These are phyloP conservation scores for Actenoides lindsayi DNA, from an alignment of 2,113 vertebrate genomes.

Conservation along the genomic window DNA sequence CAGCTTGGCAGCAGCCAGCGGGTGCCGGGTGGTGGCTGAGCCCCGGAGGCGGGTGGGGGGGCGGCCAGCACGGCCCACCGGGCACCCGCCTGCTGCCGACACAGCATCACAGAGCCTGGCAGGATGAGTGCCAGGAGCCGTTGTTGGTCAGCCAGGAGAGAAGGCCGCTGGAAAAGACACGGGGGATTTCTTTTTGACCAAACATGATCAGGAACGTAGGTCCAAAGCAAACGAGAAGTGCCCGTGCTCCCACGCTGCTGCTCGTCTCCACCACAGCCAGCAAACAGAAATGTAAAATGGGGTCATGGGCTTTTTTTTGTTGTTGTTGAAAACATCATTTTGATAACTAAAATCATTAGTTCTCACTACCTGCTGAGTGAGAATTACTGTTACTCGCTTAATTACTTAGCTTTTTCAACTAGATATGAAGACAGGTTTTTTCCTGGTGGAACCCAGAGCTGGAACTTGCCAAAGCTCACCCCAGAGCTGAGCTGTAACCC, in stretches of 20 bases:
- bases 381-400: not conserved
- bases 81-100: not conserved
- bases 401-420: not conserved
- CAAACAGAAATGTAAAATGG: not conserved
- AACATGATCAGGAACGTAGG: not conserved
- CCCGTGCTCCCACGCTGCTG: not conserved
- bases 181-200: not conserved
- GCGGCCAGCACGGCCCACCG: not conserved
- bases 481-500: not conserved
- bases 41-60: not conserved
- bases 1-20: not conserved
- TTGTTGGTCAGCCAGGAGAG: fast-evolving
- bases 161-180: not conserved
- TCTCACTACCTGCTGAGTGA: not conserved
- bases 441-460: not conserved
- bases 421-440: not conserved
- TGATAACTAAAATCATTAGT: not conserved
- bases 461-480: not conserved
- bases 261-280: not conserved
- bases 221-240: not conserved
- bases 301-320: not conserved
- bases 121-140: not conserved
- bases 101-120: too few species aligned
- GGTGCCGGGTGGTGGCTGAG: not conserved
- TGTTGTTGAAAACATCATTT: not conserved